These are phyloP conservation scores for Agrypnus murinus DNA, from an alignment of 2,888 invertebrate species.

Conservation along the genomic window DNA sequence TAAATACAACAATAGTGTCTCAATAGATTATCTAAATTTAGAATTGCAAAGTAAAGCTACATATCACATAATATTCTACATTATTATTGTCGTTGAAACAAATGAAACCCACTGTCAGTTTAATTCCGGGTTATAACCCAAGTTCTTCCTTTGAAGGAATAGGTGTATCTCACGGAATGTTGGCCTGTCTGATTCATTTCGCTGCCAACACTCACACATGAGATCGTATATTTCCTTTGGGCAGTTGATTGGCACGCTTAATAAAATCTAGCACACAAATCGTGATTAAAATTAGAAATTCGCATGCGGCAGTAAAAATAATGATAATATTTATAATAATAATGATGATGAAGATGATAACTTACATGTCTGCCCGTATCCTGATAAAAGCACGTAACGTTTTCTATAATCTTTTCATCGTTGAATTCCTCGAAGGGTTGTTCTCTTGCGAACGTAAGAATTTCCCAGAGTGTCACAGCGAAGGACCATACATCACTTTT, in stretches of 20 bases:
- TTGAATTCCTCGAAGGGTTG: slow-evolving; percentile 87
- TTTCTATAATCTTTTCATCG: slow-evolving; percentile 89
- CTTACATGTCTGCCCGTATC: slow-evolving; percentile 82
- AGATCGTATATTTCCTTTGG: slow-evolving; percentile 90
- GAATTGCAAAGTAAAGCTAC: slow-evolving; percentile 48
- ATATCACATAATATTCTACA: slow-evolving; percentile 51
- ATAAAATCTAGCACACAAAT: slow-evolving; percentile 71
- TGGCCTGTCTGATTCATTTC: slow-evolving; percentile 84
- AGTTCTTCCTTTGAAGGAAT: slow-evolving; percentile 86
- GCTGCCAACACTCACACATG: slow-evolving; percentile 91
- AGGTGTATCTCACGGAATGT: slow-evolving; percentile 89
- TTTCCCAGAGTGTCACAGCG: slow-evolving; percentile 91
- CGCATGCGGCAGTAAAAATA: slow-evolving; percentile 21
- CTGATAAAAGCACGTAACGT: slow-evolving; percentile 86
- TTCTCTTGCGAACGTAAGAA: slow-evolving; percentile 86
- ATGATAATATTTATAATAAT: neutral
- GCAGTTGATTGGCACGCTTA: slow-evolving; percentile 84
- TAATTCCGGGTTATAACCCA: slow-evolving; percentile 72
- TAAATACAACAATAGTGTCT: slow-evolving; percentile 27
- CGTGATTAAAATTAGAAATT: neutral
- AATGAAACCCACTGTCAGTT: slow-evolving; percentile 62
- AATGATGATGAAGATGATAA: neutral
- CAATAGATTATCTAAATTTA: slow-evolving; percentile 41
- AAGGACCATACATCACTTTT: slow-evolving; percentile 94
- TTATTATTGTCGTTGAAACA: slow-evolving; percentile 50